These are phyloP conservation scores for Drosophila recens DNA, from an alignment of 2,888 invertebrate species.

Conservation along the genomic window DNA sequence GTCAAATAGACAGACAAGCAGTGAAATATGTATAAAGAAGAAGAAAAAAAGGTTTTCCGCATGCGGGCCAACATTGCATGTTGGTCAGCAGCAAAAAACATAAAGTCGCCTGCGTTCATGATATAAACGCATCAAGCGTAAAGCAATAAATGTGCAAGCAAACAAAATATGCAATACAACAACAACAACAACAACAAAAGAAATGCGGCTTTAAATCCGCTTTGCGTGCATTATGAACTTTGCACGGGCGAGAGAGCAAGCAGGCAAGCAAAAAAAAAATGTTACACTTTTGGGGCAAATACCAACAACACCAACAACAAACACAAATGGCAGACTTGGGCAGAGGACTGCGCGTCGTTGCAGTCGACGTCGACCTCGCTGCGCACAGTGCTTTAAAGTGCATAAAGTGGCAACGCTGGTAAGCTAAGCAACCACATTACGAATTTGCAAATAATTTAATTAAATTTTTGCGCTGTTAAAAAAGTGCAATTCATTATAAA, in stretches of 20 bases:
- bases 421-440: background rate
- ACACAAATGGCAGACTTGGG: constrained; percentile 39
- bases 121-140: constrained; percentile 79
- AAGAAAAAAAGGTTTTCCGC: constrained; percentile 50
- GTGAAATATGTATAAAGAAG: constrained; percentile 24
- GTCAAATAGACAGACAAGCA: constrained; percentile 68
- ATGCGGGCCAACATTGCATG: constrained; percentile 60
- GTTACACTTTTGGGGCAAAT: constrained; percentile 56
- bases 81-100: constrained; percentile 57
- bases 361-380: constrained; percentile 29
- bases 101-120: constrained; percentile 41
- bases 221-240: constrained; percentile 79
- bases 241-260: constrained; percentile 72
- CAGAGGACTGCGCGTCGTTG: constrained; percentile 35
- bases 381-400: constrained; percentile 48
- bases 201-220: constrained; percentile 29
- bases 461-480: background rate
- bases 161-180: constrained; percentile 35
- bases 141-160: constrained; percentile 78
- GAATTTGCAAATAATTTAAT: background rate
- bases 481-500: background rate
- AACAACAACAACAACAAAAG: constrained; percentile 13
- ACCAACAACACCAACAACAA: constrained; percentile 28
- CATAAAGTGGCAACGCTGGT: constrained; percentile 29
- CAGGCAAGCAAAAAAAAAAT: constrained; percentile 30